Conservation (phyloP, 2,888 invertebrate species). For the Alloplasta piceator region DNA sequence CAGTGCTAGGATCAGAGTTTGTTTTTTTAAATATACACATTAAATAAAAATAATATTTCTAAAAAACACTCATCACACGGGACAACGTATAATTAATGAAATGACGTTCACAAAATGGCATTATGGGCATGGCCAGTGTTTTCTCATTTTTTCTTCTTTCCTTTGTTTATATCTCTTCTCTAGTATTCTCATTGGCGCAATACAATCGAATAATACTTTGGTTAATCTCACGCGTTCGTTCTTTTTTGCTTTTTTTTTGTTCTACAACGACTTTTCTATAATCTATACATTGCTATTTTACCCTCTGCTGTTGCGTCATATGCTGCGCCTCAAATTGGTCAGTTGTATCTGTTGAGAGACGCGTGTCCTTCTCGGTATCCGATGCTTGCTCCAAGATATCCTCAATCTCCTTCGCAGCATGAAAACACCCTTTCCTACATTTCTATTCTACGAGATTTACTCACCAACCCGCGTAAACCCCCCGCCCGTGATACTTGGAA, state of each 20-base stretch:
- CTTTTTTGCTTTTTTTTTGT: conserved; percentile 2
- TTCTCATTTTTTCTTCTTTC: conserved; percentile 20
- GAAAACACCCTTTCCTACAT: conserved; percentile 83
- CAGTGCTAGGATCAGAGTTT: neutral
- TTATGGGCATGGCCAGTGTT: conserved; percentile 47
- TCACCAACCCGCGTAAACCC: conserved; percentile 71
- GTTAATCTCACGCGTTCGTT: conserved; percentile 39
- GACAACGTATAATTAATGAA: conserved; percentile 56
- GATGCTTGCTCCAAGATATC: conserved; percentile 74
- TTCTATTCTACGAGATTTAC: conserved; percentile 81
- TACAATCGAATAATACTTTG: conserved; percentile 28
- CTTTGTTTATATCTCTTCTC: conserved; percentile 4
- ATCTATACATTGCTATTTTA: conserved; percentile 74
- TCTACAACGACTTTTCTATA: conserved; percentile 55
- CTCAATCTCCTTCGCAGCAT: conserved; percentile 81
- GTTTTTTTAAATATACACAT: neutral
- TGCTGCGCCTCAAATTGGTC: conserved; percentile 76
- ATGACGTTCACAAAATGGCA: conserved; percentile 49
- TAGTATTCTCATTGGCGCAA: conserved; percentile 14
- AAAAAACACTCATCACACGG: conserved; percentile 38
- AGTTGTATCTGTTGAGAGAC: conserved; percentile 75
- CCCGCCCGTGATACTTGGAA: conserved; percentile 51
- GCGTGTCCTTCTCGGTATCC: conserved; percentile 75
- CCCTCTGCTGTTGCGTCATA: conserved; percentile 81
- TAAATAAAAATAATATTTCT: neutral